Evolutionary conservation across 2,113 vertebrate species (phyloP).

Genomic region (Toxotes chatareus): DNA sequence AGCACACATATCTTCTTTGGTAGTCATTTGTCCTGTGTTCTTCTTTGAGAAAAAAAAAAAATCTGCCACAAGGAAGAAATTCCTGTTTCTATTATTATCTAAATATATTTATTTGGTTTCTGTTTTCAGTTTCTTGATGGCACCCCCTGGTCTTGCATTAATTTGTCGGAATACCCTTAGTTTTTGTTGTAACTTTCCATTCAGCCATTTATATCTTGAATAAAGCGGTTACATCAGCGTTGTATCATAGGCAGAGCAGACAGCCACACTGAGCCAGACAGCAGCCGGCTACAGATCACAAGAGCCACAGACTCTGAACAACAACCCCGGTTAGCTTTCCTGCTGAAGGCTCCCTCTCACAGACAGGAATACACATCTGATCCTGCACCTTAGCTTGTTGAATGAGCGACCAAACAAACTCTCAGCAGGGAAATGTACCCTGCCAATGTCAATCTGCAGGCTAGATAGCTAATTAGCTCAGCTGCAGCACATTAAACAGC

Average conservation of each 20-base stretch:
- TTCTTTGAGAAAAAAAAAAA: too few relatives aligned
- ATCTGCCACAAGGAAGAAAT: too few relatives aligned
- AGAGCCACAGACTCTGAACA: neutral
- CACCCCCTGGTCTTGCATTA: neutral
- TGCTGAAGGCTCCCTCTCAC: neutral
- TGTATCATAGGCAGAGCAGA: neutral
- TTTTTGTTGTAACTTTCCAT: neutral
- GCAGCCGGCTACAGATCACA: neutral
- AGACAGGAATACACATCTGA: neutral
- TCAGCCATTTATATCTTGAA: neutral
- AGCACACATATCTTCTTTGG: too few relatives aligned
- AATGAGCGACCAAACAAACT: neutral
- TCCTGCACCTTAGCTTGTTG: neutral
- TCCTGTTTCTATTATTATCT: too few relatives aligned
- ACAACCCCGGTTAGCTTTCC: too few relatives aligned
- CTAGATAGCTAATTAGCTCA: slow-evolving; percentile 1
- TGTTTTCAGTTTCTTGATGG: neutral
- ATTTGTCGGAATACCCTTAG: neutral
- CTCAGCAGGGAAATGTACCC: neutral
- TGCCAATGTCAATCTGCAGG: neutral
- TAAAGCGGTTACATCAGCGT: neutral
- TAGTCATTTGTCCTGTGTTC: too few relatives aligned
- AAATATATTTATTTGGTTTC: neutral
- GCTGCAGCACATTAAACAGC: slow-evolving; percentile 11
- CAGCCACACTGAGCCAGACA: neutral